phyloP scores from a whole-genome alignment of 2,113 vertebrate genomes.

The Oryzias melastigma region DNA sequence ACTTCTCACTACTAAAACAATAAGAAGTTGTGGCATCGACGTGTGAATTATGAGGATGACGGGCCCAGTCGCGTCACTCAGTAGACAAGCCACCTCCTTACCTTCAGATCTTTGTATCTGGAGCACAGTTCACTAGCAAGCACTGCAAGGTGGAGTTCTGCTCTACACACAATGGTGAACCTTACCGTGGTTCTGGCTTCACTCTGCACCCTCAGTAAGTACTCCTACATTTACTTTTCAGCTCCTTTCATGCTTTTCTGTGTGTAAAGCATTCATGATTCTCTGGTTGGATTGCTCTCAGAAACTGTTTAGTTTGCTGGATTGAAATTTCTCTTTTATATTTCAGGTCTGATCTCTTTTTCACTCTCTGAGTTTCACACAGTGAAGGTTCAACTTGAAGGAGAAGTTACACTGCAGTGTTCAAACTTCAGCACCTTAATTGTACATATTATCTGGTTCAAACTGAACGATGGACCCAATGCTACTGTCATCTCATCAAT shows the following conservation, averaged over 20 bases:
- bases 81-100: neutral
- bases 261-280: no score
- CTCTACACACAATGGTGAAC: slow-evolving; percentile 6
- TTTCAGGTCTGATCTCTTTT: slow-evolving; percentile 25
- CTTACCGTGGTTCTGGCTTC: neutral
- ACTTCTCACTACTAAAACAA: no score
- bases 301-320: neutral
- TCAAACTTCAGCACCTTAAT: fast-evolving
- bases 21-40: no score
- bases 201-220: slow-evolving; percentile 35
- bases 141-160: neutral
- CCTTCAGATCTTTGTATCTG: neutral
- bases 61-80: neutral
- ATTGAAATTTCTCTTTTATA: neutral
- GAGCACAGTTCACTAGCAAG: slow-evolving; percentile 13
- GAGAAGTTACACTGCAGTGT: slow-evolving; percentile 30
- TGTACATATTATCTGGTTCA: neutral
- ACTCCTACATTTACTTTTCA: neutral
- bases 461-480: neutral
- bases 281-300: neutral
- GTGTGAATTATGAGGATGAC: no score
- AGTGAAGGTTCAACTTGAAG: neutral
- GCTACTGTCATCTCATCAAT: neutral
- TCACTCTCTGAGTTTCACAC: slow-evolving; percentile 9
- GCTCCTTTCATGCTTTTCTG: fast-evolving